Percentiles rank a stretch among this genome's conserved stretches.
phyloP scores from a whole-genome alignment of 2,888 invertebrate genomes.

The Allacma fusca region DNA sequence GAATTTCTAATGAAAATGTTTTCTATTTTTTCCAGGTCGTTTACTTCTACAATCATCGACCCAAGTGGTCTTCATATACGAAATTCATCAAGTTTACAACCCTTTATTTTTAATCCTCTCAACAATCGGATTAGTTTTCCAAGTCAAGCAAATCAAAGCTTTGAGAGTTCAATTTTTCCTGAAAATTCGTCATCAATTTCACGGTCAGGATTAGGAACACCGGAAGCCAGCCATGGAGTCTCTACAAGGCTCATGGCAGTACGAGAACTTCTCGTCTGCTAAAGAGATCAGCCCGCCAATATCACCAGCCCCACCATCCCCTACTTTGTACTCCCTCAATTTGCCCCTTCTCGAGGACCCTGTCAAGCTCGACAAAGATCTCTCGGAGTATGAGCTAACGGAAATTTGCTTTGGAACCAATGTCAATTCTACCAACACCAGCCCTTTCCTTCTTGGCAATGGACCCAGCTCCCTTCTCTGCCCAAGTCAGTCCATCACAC shows the following conservation, averaged over 20 bases:
- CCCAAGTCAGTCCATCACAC: too few relatives aligned
- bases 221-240: constrained; percentile 57
- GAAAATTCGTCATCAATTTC: not conserved
- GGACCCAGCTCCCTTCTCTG: constrained; percentile 4
- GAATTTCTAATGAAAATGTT: too few relatives aligned
- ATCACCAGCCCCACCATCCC: constrained; percentile 54
- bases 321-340: constrained; percentile 46
- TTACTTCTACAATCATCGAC: constrained; percentile 30
- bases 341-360: not conserved
- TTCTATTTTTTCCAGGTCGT: constrained; percentile 32
- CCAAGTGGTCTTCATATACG: constrained; percentile 42
- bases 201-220: constrained; percentile 20
- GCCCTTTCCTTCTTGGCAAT: constrained; percentile 15
- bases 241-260: constrained; percentile 58
- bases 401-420: not conserved
- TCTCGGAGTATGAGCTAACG: not conserved
- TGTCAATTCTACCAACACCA: constrained; percentile 9
- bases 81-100: constrained; percentile 26
- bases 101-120: too few relatives aligned
- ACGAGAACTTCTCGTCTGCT: constrained; percentile 60
- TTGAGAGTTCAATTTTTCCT: not conserved
- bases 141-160: not conserved
- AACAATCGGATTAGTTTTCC: not conserved
- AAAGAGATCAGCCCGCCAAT: constrained; percentile 54
- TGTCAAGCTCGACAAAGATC: not conserved